Base-by-base conservation (phyloP, 2,113 vertebrate genomes). In the Ameiurus melas region DNA sequence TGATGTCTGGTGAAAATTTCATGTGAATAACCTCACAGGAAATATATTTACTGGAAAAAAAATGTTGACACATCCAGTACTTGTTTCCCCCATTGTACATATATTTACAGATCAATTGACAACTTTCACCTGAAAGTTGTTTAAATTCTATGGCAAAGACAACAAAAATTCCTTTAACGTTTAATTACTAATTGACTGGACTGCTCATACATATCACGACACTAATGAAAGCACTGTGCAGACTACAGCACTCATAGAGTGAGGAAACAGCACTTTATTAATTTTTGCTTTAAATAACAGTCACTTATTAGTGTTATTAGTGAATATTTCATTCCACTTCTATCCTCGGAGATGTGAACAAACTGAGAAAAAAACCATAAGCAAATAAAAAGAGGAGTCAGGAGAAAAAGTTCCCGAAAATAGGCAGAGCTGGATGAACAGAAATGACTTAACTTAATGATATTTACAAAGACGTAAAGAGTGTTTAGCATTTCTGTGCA, bases 361-460 rank as follows among this genome's bases (percentile, higher is more conserved):
- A 73, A 73, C 22, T 2, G 20, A 71, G 8, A 79, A 51, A 71
- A 89, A 8, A 83, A 47, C 14, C 66, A 66, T 16, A 51, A 20
- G 62, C 87, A 91, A 88, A 84, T 55, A 27, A 71, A 87, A 86
- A 89, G 83, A 71, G 84, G 83, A 90, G 85, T 71, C 43, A 84
- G 84, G 88, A 79, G 62, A 87, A 68, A 47, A 82, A 16, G 64
- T 85, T 91, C 84, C 51, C 86, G 89, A 87, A 17, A 71, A 93
- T 94, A 94, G 94, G 94, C 94, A 95, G 94, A 95, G 93, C 93
- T 78, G 64, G 3, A 78, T 78, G 64, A 86, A 86, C 80, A 84
- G 33, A 83, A 58, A 81, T 19, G 1, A 19, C 53, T 75, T 20
- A 77, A 89, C 80, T 75, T 27, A 86, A 84, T 68, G 93, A 90